Conservation (phyloP, 2,797 vertebrate genomes). For the Pristis pectinata region DNA sequence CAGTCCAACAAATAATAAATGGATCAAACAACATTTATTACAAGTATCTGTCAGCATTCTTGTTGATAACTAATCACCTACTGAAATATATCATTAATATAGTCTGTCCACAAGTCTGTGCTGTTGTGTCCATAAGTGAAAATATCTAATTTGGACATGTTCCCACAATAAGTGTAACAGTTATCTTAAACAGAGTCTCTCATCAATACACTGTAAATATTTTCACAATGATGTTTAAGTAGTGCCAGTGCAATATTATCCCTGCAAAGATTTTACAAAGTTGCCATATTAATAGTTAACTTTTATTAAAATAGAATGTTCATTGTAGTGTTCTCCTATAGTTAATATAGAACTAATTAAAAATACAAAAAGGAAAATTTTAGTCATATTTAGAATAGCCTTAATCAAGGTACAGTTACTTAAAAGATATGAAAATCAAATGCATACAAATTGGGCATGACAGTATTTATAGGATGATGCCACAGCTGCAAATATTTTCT, state of each 20-base stretch:
- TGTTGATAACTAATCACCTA: neutral
- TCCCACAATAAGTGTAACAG: neutral
- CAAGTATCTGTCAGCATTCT: neutral
- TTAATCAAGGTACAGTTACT: neutral
- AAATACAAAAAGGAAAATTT: neutral
- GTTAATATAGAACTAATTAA: neutral
- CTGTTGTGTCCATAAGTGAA: neutral
- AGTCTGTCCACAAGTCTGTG: neutral
- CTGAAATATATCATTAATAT: neutral
- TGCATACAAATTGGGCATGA: too few relatives aligned
- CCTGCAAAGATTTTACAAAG: neutral
- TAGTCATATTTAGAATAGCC: neutral
- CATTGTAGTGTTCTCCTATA: neutral
- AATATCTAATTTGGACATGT: neutral
- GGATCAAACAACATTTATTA: neutral
- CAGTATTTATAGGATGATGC: neutral
- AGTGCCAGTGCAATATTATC: constrained; percentile 21
- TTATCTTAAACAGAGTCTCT: neutral
- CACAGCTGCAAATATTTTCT: neutral
- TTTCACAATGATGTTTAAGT: neutral
- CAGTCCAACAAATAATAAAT: neutral
- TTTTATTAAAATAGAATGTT: constrained; percentile 7
- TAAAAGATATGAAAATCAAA: neutral
- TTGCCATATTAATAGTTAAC: neutral
- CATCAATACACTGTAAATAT: neutral